Evolutionary conservation across 2,888 invertebrate genomes (phyloP).

Genomic region (Odontothrips loti): DNA sequence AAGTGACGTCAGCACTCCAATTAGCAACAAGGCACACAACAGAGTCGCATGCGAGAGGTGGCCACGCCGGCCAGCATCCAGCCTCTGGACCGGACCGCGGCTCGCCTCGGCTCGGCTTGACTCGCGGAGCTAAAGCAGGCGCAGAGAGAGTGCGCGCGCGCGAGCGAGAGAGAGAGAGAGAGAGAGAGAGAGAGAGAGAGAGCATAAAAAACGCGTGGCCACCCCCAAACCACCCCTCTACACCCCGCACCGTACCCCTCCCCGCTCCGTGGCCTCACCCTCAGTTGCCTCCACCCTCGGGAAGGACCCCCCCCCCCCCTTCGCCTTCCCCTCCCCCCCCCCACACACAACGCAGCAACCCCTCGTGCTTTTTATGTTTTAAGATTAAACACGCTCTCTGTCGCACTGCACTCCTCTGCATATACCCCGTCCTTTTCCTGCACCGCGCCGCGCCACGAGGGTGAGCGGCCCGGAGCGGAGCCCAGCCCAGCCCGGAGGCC

Average conservation of each 20-base stretch:
- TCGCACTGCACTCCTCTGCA: slow-evolving; percentile 21
- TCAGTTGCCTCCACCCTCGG: neutral
- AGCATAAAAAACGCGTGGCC: slow-evolving; percentile 2
- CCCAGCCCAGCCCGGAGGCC: neutral
- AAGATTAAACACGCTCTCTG: slow-evolving; percentile 26
- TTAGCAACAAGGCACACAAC: no score
- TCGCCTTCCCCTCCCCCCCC: neutral
- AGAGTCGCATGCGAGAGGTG: no score
- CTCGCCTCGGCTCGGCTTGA: neutral
- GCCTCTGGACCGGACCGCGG: neutral
- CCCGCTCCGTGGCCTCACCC: neutral
- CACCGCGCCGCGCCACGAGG: neutral
- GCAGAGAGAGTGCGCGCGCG: neutral
- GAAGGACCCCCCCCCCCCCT: neutral
- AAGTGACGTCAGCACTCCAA: no score
- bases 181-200: neutral
- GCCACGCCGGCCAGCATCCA: no score
- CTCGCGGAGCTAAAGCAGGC: neutral
- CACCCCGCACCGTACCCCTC: neutral
- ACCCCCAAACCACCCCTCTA: neutral
- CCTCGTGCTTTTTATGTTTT: slow-evolving; percentile 20
- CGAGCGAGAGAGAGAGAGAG: neutral
- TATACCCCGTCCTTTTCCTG: slow-evolving; percentile 13
- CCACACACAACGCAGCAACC: neutral
- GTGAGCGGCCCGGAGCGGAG: neutral